Base-by-base conservation (phyloP, 1,140 invertebrate genomes). In the Musca domestica region DNA sequence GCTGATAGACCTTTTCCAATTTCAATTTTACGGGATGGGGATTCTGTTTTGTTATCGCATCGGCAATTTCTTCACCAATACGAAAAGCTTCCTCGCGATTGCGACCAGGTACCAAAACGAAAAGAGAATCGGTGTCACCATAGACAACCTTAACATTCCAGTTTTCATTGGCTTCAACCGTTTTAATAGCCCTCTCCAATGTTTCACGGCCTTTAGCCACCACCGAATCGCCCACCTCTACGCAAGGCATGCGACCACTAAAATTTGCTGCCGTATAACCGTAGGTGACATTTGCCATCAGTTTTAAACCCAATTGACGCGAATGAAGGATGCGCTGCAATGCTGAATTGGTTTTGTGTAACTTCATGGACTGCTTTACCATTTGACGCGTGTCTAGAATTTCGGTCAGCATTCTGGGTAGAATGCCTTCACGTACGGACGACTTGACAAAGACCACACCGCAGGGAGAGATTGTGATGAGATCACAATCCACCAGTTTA, bases 211-310 rank as follows among this genome's bases (percentile, higher is more conserved):
- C 96, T 86, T 99, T 99, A 66, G 94, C 91, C 0, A 99, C 94
- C 48, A 99, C 95, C 74, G 95, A 96, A 78, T 99, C 97, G 1
- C 88, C 96, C 54, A 99, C 78, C 25, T 99, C 98, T 47, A 98
- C 92, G 74, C 93, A 94, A 12, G 98, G 96, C 98, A 99, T 99
- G 70, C 98, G 86, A 0, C 98, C 98, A 76, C 95, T 98, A 83
- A 96, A 99, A 83, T 96, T 98, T 1, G 98, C 98, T 3, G 94
- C 91, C 0, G 98, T 99, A 78, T 99, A 99, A 0, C 98, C 98
- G 81, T 98, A 99, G 1, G 97, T 99, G 0, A 99, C 96, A 84
- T 99, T 99, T 0, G 98, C 96, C 79, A 99, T 98, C 48, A 99
- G 83, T 83, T 99, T 99, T 4, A 99, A 83, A 10, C 95, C 96